Percentiles rank a stretch among this genome's conserved stretches.
These are phyloP conservation scores for Lasioglossum malachurum DNA, from an alignment of 2,888 invertebrate species.

Conservation along the genomic window DNA sequence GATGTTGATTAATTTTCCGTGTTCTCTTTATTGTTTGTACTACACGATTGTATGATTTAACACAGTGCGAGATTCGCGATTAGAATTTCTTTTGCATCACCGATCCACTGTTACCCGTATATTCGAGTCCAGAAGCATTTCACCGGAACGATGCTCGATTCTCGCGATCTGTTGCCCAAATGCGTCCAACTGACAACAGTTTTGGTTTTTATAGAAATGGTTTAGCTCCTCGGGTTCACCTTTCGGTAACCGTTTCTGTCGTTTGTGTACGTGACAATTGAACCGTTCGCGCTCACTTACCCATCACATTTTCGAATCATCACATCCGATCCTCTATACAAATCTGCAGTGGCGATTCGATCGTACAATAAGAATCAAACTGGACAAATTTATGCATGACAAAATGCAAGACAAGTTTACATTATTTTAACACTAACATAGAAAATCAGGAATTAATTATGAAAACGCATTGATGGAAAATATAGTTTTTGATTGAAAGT, in stretches of 20 bases:
- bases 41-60: not conserved
- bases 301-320: not conserved
- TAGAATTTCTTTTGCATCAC: not conserved
- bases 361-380: no score
- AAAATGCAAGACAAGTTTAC: no score
- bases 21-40: not conserved
- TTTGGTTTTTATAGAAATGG: conserved; percentile 10
- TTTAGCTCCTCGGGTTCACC: not conserved
- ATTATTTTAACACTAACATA: no score
- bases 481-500: no score
- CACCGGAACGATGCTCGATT: not conserved
- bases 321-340: no score
- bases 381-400: no score
- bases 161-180: not conserved
- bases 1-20: not conserved
- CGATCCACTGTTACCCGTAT: no score
- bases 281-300: not conserved
- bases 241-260: not conserved
- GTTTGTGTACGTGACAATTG: not conserved
- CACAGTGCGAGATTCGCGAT: not conserved
- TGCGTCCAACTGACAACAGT: not conserved
- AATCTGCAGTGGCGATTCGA: no score
- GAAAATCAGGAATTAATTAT: no score
- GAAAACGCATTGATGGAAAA: no score
- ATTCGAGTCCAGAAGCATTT: not conserved